Base-by-base conservation (phyloP, 2,888 invertebrate species). In the Trichacis sp. region DNA sequence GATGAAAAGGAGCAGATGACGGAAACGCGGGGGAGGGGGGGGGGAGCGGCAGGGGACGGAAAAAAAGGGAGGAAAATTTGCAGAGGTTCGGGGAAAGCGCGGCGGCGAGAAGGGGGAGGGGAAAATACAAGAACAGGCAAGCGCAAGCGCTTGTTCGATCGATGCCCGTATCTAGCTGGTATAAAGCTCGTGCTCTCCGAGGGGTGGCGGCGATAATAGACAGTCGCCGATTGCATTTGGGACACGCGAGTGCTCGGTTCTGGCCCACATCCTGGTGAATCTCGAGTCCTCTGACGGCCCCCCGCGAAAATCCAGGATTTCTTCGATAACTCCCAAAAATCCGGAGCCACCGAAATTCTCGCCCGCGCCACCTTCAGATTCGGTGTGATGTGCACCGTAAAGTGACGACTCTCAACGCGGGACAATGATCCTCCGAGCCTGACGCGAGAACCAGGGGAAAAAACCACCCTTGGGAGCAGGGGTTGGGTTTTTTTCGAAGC, bases 121-220 rank as follows among this genome's bases (percentile, higher is more conserved):
- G 66, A 68, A 60, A 66, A 69, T 59, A 64, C 74, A 75, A 75
- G 72, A 76, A 71, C 72, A 69, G 73, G 73, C 72, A 72, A 75
- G 84, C 84, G 84, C 84, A 83, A 79, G 84, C 84, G 84, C 83
- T 70, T 69, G 73, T 68, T 76, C 77, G 82, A 84, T 84, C 83
- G 83, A 84, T 84, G 83, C 73, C 73, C 75, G 75, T 77, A 69
- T 72, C 78, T 74, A 71, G 73, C 79, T 75, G 77, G 79, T 83
- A 83, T 81, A 83, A 84, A 83, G 81, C 81, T 78, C 79, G 73
- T 75, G 76, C 74, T 76, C 77, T 74, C 74, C 75, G 76, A 77
- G 80, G 82, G 79, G 77, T 79, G 75, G 78, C 59, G 66, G 57
- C 63, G 65, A 63, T 66, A 66, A 61, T 58, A 79, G 80, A 79